phyloP scores from a whole-genome alignment of 2,113 vertebrate genomes.

The Cephalopholis sonnerati region DNA sequence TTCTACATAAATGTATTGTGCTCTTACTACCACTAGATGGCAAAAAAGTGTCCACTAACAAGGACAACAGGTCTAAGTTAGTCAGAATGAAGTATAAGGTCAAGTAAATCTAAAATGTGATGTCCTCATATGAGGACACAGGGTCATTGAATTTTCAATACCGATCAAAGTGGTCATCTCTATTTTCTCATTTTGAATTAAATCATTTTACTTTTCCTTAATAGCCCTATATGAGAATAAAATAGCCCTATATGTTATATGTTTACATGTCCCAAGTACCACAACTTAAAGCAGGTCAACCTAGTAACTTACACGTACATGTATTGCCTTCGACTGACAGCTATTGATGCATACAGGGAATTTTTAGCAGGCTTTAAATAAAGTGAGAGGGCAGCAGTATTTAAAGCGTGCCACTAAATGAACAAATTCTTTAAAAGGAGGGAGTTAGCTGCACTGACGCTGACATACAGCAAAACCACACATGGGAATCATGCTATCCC shows the following conservation, averaged over 20 bases:
- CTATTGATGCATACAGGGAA: slow-evolving; percentile 20
- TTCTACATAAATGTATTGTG: too few relatives aligned
- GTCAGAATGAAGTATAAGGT: too few relatives aligned
- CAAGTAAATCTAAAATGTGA: too few relatives aligned
- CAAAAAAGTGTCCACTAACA: too few relatives aligned
- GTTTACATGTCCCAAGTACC: background rate
- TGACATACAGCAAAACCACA: slow-evolving; percentile 13
- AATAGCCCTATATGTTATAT: background rate
- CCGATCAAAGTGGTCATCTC: too few relatives aligned
- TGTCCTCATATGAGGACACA: too few relatives aligned
- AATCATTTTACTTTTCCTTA: background rate
- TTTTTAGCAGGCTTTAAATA: slow-evolving; percentile 51
- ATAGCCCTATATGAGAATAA: background rate
- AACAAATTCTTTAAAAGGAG: slow-evolving; percentile 47
- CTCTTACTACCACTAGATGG: too few relatives aligned
- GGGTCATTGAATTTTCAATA: background rate
- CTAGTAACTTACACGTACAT: background rate
- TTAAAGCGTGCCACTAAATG: slow-evolving; percentile 47
- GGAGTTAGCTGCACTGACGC: slow-evolving; percentile 8
- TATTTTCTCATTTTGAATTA: background rate
- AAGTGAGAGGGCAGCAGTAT: slow-evolving; percentile 11
- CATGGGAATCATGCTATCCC: slow-evolving; percentile 4
- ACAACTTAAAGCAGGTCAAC: slow-evolving; percentile 1
- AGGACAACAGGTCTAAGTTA: too few relatives aligned
- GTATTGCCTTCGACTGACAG: slow-evolving; percentile 22